These are phyloP conservation scores for Panulirus ornatus DNA, from an alignment of 1,140 invertebrate genomes.

Conservation along the genomic window DNA sequence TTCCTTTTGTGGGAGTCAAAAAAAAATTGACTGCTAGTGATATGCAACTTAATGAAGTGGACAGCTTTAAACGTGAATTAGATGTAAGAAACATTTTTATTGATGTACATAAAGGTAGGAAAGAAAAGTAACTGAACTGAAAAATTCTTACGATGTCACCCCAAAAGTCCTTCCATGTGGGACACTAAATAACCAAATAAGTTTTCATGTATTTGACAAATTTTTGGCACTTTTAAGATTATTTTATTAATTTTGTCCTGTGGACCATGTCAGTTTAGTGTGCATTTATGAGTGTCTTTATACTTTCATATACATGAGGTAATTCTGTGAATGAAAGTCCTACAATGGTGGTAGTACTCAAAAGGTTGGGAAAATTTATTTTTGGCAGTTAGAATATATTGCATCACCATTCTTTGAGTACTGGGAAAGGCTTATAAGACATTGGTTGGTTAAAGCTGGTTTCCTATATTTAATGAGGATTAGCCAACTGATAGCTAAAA, in stretches of 20 bases:
- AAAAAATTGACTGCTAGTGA: slow-evolving; percentile 18
- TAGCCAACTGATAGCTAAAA: background rate
- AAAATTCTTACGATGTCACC: slow-evolving; percentile 24
- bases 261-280: slow-evolving; percentile 52
- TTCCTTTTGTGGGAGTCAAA: background rate
- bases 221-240: slow-evolving; percentile 19
- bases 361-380: background rate
- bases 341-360: too few relatives aligned
- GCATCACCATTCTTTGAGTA: background rate
- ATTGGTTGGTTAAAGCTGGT: background rate
- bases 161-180: slow-evolving; percentile 39
- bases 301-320: slow-evolving; percentile 56
- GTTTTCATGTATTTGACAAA: background rate
- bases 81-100: slow-evolving; percentile 58
- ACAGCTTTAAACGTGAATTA: slow-evolving; percentile 61
- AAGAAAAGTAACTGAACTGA: slow-evolving; percentile 39
- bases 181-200: slow-evolving; percentile 45
- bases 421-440: background rate
- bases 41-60: slow-evolving; percentile 56
- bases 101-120: slow-evolving; percentile 58
- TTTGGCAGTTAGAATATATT: background rate
- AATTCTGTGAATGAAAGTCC: background rate
- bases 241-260: slow-evolving; percentile 30
- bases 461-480: background rate
- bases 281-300: slow-evolving; percentile 58